Base-by-base conservation (phyloP, 2,113 vertebrate species). In the Zosterops lateralis region DNA sequence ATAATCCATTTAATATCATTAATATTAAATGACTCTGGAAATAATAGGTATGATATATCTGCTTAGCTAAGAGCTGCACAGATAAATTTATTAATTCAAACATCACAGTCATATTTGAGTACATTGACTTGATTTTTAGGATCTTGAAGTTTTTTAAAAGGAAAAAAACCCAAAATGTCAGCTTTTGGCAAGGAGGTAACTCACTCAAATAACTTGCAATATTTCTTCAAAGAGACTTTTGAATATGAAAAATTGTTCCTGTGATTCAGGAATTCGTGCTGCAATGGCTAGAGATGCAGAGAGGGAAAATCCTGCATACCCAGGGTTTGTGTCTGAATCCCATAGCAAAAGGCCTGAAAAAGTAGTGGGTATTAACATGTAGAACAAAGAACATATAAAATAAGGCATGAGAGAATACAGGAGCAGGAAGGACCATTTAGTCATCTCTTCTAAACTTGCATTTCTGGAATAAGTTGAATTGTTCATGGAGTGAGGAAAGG, bases 131-230 rank as follows among this genome's bases (percentile, higher is more conserved):
- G 54, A 72, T 74, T 83, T 86, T 17, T 58, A 67, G 18, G 28
- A n/a, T 57, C 10, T 31, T 84, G 8, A 57, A 26, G 4, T 26
- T 51, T 51, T 60, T 66, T 47, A 9, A 40, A 60, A 26, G 10
- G 5, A 12, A 48, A 51, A 50, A 29, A 14, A 1, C 0, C 24
- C 53, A 50, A 91, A 73, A 47, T 57, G 2, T 22, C 1, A 0
- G 11, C 14, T 51, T 11, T 70, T 3, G 14, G 8, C 8, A 29
- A 57, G 29, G 14, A 67, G 10, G 3, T 26, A 56, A 64, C 9
- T 40, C 40, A n/a, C 14, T 87, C 12, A 31, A 34, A 31, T 44
- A n/a, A 1, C 12, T 40, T 64, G 25, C 12, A 38, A 17, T 74
- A 61, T 53, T 31, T 77, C 21, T 65, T 18, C n/a, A 48, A n/a